These are phyloP conservation scores for Tachysurus fulvidraco DNA, from an alignment of 2,113 vertebrate species.

Conservation along the genomic window DNA sequence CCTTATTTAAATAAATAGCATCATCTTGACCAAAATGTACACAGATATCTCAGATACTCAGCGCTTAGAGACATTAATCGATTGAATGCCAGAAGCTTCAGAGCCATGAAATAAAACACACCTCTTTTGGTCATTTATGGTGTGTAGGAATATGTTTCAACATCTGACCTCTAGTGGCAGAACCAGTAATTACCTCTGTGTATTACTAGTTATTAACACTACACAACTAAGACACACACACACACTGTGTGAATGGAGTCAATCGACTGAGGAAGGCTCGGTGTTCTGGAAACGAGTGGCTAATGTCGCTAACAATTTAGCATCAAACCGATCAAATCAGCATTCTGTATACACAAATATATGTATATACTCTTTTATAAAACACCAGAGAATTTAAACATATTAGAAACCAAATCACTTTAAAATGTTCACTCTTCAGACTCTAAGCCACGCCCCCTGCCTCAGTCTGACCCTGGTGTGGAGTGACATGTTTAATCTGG, in stretches of 20 bases:
- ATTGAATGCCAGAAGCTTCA: neutral
- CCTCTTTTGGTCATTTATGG: neutral
- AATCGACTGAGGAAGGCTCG: neutral
- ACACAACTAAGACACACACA: neutral
- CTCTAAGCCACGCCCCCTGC: neutral
- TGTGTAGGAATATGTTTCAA: neutral
- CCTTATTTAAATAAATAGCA: slow-evolving; percentile 3
- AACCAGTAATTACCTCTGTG: neutral
- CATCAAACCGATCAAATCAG: neutral
- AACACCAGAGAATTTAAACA: neutral
- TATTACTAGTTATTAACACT: neutral
- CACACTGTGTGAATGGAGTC: neutral
- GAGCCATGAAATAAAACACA: neutral
- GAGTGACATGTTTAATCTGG: neutral
- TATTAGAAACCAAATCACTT: neutral
- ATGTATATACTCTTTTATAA: neutral
- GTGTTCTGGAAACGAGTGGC: too few relatives aligned
- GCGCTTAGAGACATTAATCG: neutral
- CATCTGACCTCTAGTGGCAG: slow-evolving; percentile 25
- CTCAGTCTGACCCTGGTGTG: neutral
- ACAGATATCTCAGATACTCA: neutral
- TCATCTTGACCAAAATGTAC: neutral
- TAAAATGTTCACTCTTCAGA: neutral
- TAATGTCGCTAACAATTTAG: neutral
- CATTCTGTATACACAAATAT: neutral